Conservation (phyloP, 2,113 vertebrate genomes). For the Ramphastos sulfuratus region DNA sequence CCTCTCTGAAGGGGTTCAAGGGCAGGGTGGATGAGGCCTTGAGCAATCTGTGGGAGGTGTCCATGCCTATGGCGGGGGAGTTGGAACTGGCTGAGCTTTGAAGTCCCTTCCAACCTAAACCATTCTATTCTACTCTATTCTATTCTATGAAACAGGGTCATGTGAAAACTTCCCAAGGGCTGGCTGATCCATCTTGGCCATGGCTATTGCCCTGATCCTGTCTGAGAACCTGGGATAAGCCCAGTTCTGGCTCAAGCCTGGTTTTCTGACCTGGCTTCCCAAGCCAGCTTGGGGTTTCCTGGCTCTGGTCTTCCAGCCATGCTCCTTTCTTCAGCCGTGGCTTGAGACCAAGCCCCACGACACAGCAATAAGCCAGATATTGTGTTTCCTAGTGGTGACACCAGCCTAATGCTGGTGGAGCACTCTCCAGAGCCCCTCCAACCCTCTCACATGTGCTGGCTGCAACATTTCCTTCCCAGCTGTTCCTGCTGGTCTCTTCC, state of each 20-base stretch:
- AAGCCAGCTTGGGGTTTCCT: neutral
- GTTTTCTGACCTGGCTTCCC: neutral
- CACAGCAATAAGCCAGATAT: neutral
- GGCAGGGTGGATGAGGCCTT: too few relatives aligned
- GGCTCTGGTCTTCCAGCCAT: neutral
- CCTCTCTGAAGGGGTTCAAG: too few relatives aligned
- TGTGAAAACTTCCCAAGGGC: neutral
- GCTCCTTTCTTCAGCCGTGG: neutral
- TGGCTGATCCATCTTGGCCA: neutral
- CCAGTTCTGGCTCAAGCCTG: neutral
- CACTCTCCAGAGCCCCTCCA: neutral
- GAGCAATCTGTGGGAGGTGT: too few relatives aligned
- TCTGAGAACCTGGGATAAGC: neutral
- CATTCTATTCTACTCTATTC: too few relatives aligned
- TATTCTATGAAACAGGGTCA: neutral
- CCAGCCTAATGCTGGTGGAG: neutral
- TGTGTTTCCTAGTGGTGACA: neutral
- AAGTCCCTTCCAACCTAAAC: too few relatives aligned
- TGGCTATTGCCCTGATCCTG: neutral
- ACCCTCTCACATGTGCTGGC: neutral
- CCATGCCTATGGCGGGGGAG: too few relatives aligned
- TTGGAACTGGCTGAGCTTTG: too few relatives aligned
- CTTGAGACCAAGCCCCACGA: neutral
- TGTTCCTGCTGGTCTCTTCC: neutral
- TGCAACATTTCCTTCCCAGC: neutral